Evolutionary conservation across 2,797 vertebrate genomes (phyloP), one percentile per base, ranked within the genome.

Genomic region (Serranus cabrilla): DNA sequence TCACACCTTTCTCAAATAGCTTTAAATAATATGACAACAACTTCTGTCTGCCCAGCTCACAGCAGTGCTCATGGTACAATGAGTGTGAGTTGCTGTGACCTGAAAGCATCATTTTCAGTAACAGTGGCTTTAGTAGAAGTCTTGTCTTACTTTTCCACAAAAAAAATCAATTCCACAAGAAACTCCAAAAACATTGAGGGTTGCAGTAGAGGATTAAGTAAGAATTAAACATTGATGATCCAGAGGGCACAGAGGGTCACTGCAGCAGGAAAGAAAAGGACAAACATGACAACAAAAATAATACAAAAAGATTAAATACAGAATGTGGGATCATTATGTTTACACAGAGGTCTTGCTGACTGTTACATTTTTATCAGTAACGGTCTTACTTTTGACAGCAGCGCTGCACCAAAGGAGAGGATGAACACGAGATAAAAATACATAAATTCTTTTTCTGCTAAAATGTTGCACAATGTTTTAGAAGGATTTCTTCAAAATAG

Each of bases 21-120:
- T 79, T 76, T 65, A 61, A 84, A 85, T 71, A 60, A 76, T 63
- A 54, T 63, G 66, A 72, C 21, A 59, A 70, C 71, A 74, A 21
- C 57, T 46, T 21, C 21, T 18, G 8, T 56, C 39, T 66, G 31
- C 51, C 45, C 0, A n/a, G 51, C 20, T 27, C 57, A 65, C 39
- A 50, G 58, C 42, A 56, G 34, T 1, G 9, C 40, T 52, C n/a
- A 40, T 42, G 42, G 68, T 57, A 21, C 21, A 37, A 4, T 20
- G 47, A 42, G 47, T 49, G 45, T 50, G 55, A 58, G 59, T 11
- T 40, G 49, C 62, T 57, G 42, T 63, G 40, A 58, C 60, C 34
- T 55, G 9, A 67, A 83, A 74, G 58, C 51, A 65, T 76, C 0
- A 40, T 78, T 76, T 80, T 54, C 37, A 63, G 52, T 50, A 58